These are phyloP conservation scores for Odobenus rosmarus DNA, from an alignment of 2,113 vertebrate species.

Conservation along the genomic window DNA sequence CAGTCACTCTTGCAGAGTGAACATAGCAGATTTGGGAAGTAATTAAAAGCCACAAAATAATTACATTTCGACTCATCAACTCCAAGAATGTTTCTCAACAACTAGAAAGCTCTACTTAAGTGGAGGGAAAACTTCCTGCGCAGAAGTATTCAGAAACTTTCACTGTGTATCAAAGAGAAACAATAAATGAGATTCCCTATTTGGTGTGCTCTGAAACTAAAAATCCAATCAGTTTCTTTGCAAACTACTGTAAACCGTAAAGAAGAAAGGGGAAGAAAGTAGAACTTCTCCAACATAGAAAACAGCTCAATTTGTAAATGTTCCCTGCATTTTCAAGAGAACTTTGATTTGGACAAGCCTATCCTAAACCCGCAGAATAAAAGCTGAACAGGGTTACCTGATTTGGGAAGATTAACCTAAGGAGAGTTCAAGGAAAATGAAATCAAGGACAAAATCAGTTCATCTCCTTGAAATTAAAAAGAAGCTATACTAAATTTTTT, in stretches of 20 bases:
- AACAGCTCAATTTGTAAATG: slow-evolving; percentile 43
- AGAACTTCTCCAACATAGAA: slow-evolving; percentile 10
- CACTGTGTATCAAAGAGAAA: background rate
- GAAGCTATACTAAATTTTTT: background rate
- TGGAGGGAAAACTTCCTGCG: background rate
- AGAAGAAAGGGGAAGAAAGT: background rate
- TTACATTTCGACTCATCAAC: slow-evolving; percentile 51
- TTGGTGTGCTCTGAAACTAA: background rate
- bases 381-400: slow-evolving; percentile 20
- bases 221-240: background rate
- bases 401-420: slow-evolving; percentile 48
- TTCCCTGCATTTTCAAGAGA: slow-evolving; percentile 43
- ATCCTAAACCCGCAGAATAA: slow-evolving; percentile 25
- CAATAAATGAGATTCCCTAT: background rate
- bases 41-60: slow-evolving; percentile 64
- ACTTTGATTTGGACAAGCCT: slow-evolving; percentile 54
- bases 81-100: slow-evolving; percentile 33
- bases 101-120: background rate
- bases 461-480: background rate
- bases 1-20: slow-evolving; percentile 19
- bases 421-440: slow-evolving; percentile 37
- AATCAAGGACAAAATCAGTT: slow-evolving; percentile 31
- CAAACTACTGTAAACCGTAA: background rate
- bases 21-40: slow-evolving; percentile 42
- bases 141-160: slow-evolving; percentile 41